phyloP scores from a whole-genome alignment of 1,140 invertebrate species.

The Artemia franciscana region DNA sequence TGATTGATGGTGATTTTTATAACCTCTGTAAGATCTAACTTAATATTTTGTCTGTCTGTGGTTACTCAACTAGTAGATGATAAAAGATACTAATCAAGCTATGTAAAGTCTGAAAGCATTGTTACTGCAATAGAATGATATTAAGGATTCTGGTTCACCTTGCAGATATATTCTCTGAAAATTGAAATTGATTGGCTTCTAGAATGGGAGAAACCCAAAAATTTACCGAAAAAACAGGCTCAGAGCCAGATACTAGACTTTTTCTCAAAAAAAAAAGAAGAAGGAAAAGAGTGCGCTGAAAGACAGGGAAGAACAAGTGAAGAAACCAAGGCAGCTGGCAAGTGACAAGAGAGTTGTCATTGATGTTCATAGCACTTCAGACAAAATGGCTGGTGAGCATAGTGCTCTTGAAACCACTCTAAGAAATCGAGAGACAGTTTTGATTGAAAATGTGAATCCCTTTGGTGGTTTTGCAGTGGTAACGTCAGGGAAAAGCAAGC shows the following conservation, averaged over 20 bases:
- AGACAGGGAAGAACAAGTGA: neutral
- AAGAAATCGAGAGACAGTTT: neutral
- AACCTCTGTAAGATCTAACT: neutral
- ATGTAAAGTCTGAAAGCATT: neutral
- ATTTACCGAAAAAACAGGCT: neutral
- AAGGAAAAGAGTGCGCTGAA: neutral
- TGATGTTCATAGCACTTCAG: neutral
- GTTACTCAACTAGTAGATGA: neutral
- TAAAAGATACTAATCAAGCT: neutral
- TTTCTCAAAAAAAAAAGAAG: neutral
- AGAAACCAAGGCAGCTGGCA: neutral
- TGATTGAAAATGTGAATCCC: neutral
- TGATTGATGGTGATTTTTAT: neutral
- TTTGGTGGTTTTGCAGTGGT: neutral
- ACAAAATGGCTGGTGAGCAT: neutral
- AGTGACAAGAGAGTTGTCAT: neutral
- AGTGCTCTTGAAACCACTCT: neutral
- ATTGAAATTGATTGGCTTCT: neutral
- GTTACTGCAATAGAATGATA: neutral
- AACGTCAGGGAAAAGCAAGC: neutral
- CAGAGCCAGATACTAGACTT: neutral
- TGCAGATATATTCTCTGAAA: neutral
- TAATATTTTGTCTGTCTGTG: neutral
- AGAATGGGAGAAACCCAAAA: neutral
- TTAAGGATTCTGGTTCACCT: neutral